Evolutionary conservation across 2,888 invertebrate species (phyloP).

Genomic region (Isotomurus palustris): DNA sequence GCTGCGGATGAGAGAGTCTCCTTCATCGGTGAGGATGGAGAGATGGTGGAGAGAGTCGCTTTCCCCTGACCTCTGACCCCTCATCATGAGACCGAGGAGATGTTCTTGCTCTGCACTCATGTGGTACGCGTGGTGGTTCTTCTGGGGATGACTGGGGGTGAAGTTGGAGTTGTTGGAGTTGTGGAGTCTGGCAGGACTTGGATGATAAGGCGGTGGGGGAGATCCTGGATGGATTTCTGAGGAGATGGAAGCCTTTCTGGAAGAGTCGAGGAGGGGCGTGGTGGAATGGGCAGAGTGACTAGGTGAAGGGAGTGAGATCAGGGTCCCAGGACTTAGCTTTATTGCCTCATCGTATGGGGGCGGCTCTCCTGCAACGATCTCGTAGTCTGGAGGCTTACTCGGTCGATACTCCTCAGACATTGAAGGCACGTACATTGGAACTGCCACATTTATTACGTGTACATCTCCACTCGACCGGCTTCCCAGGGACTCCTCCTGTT

Average conservation of each 20-base stretch:
- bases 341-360: constrained; percentile 68
- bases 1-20: too few relatives aligned
- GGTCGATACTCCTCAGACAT: constrained; percentile 38
- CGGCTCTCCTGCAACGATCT: constrained; percentile 58
- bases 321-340: constrained; percentile 58
- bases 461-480: constrained; percentile 35
- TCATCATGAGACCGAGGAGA: background rate
- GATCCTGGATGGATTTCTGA: background rate
- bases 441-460: constrained; percentile 44
- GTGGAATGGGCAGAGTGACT: constrained; percentile 31
- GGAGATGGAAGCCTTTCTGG: background rate
- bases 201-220: constrained; percentile 14
- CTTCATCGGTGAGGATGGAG: too few relatives aligned
- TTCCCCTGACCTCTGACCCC: background rate
- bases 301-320: constrained; percentile 34
- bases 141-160: background rate
- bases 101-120: background rate
- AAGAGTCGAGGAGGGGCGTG: constrained; percentile 7
- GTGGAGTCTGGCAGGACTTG: constrained; percentile 1
- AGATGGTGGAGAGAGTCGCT: too few relatives aligned
- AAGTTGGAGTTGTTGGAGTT: background rate
- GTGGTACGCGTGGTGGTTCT: background rate
- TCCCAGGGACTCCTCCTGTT: constrained; percentile 24
- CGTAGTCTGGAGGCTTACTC: constrained; percentile 66
- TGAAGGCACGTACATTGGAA: constrained; percentile 42